phyloP scores from a whole-genome alignment of 2,113 vertebrate species.

The Gavialis gangeticus region DNA sequence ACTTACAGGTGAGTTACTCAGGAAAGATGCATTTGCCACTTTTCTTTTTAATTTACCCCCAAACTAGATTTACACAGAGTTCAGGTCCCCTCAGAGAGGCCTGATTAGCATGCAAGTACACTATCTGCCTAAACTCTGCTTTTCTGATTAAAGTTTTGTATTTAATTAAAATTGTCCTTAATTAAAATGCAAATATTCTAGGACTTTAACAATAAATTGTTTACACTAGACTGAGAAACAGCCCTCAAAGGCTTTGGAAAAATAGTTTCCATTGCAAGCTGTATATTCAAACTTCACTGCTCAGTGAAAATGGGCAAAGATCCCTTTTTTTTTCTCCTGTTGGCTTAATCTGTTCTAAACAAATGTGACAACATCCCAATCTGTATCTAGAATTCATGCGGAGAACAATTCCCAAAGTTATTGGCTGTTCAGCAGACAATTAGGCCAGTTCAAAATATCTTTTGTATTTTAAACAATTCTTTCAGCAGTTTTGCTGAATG shows the following conservation, averaged over 20 bases:
- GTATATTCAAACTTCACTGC: slow-evolving; percentile 77
- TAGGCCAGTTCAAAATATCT: slow-evolving; percentile 57
- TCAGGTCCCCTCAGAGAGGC: slow-evolving; percentile 55
- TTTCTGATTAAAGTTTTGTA: slow-evolving; percentile 79
- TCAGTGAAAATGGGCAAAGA: slow-evolving; percentile 70
- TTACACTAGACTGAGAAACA: slow-evolving; percentile 80
- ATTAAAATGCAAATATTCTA: slow-evolving; percentile 85
- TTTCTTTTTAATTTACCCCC: slow-evolving; percentile 48
- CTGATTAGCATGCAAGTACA: slow-evolving; percentile 67
- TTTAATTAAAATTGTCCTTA: slow-evolving; percentile 82
- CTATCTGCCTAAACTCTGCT: slow-evolving; percentile 70
- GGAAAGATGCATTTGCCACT: slow-evolving; percentile 45
- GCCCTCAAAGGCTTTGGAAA: slow-evolving; percentile 73
- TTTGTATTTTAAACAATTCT: slow-evolving; percentile 63
- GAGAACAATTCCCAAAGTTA: slow-evolving; percentile 65
- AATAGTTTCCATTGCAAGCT: slow-evolving; percentile 70
- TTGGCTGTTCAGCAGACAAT: slow-evolving; percentile 64
- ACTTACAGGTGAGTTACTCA: slow-evolving; percentile 53
- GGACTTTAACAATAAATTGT: slow-evolving; percentile 81
- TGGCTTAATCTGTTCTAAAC: slow-evolving; percentile 72
- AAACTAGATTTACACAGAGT: slow-evolving; percentile 45
- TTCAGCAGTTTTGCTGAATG: slow-evolving; percentile 49
- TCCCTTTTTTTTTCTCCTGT: slow-evolving; percentile 53
- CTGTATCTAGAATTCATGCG: slow-evolving; percentile 52
- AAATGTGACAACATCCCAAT: slow-evolving; percentile 65